These are phyloP conservation scores for Zaprionus nigranus DNA, from an alignment of 1,140 invertebrate species.

Conservation along the genomic window DNA sequence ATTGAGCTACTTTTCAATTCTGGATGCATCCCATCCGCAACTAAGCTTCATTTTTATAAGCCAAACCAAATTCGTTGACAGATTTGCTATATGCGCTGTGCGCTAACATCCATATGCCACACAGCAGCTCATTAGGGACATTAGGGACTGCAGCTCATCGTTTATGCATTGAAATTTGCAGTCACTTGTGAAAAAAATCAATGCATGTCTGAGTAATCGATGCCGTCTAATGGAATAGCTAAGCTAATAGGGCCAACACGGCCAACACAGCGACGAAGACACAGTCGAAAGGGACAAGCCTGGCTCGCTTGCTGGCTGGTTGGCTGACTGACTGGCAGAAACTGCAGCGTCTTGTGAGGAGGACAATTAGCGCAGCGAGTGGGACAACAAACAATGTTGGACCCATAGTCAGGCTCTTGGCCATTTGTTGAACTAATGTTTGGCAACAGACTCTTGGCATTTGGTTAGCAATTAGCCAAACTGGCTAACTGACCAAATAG, in stretches of 20 bases:
- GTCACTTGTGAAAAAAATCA: conserved; percentile 81
- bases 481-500: conserved; percentile 61
- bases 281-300: neutral
- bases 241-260: conserved; percentile 68
- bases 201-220: conserved; percentile 83
- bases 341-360: conserved; percentile 27
- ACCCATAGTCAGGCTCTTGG: conserved; percentile 48
- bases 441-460: conserved; percentile 55
- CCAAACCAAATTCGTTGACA: conserved; percentile 1
- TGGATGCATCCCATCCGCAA: too few relatives aligned
- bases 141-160: conserved; percentile 69
- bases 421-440: conserved; percentile 76
- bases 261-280: conserved; percentile 3
- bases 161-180: conserved; percentile 81
- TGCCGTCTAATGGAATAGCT: conserved; percentile 79
- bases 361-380: conserved; percentile 67
- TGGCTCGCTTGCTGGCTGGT: neutral
- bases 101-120: neutral
- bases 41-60: neutral
- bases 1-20: too few relatives aligned
- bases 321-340: neutral
- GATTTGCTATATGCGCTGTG: neutral
- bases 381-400: conserved; percentile 36
- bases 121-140: conserved; percentile 68
- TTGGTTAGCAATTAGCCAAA: conserved; percentile 70